Evolutionary conservation across 2,797 vertebrate species (phyloP), one percentile per base, ranked within the genome.

Genomic region (Chaetophractus vellerosus): DNA sequence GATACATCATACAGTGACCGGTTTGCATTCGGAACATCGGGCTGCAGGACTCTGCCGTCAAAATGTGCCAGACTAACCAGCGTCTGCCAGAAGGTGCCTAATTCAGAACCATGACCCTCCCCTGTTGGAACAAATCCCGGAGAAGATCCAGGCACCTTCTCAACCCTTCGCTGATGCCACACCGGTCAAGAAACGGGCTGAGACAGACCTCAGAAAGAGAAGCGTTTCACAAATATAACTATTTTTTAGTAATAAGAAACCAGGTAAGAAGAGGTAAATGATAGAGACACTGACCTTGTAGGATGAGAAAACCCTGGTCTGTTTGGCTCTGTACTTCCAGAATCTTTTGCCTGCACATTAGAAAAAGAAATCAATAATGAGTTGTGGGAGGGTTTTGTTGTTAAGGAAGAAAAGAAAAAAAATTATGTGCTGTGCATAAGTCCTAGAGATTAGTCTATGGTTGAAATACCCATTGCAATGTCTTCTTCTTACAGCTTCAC

Each of bases 221-320:
- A 64, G 24, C 24, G 2, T 12, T 72, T 88, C 61, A 71, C 31
- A 45, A 24, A 66, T 31, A 48, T 23, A 63, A 36, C 14, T 38
- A 7, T 55, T 82, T 82, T 79, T 63, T n/a, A 48, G 36, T 78
- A 84, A 69, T 50, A 90, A 61, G 89, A 88, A 75, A 69, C 64
- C 48, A 87, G 81, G 80, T 33, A 61, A 59, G n/a, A 68, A 2
- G n/a, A 76, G n/a, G 41, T 14, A 31, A 76, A 28, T 6, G 19
- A 74, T 28, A 55, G 31, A 19, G 69, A 68, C 48, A 8, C 9
- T 36, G 57, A 50, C 75, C 78, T 81, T 14, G 61, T 26, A 71
- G 57, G 36, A 36, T 6, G 33, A 90, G 48, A 48, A 68, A 33
- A 31, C 57, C 91, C 52, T 24, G 0, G 9, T 79, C 63, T 71